Conservation (phyloP, 2,113 vertebrate species). For the Symphodus melops region DNA sequence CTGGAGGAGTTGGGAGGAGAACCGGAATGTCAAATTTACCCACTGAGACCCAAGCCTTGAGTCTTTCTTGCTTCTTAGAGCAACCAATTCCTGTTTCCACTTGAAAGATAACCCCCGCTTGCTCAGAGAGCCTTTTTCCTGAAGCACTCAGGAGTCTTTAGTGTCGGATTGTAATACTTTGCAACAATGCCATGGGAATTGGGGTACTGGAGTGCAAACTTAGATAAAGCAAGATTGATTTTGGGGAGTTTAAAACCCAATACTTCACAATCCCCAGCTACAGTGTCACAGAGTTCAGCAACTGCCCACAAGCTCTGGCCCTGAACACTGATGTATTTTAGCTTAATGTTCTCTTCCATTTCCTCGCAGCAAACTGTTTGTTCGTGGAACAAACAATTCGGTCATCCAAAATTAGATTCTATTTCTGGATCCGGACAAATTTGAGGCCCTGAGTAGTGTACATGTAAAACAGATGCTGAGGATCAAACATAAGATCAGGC, state of each 20-base stretch:
- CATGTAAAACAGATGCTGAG: constrained; percentile 68
- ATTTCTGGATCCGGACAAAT: constrained; percentile 62
- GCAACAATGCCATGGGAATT: neutral
- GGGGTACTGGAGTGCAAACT: neutral
- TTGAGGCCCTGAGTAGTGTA: constrained; percentile 1
- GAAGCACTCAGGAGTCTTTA: constrained; percentile 4
- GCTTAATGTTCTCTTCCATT: constrained; percentile 31
- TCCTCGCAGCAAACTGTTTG: constrained; percentile 58
- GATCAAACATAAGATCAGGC: constrained; percentile 57
- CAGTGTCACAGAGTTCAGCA: constrained; percentile 15
- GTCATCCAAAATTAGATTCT: constrained; percentile 71
- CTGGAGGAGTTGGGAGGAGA: constrained; percentile 13
- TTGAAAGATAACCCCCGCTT: neutral
- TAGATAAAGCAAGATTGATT: constrained; percentile 26
- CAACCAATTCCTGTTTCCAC: constrained; percentile 2
- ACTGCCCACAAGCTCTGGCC: constrained; percentile 1
- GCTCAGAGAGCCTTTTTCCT: neutral
- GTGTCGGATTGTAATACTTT: neutral
- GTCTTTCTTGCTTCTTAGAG: neutral
- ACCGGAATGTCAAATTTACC: neutral
- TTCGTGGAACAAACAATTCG: constrained; percentile 68
- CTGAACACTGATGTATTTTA: constrained; percentile 27
- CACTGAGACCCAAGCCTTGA: neutral
- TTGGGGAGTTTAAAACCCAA: neutral
- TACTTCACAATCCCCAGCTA: constrained; percentile 19